Conservation (phyloP, 2,797 vertebrate species). For the Streptopelia turtur region DNA sequence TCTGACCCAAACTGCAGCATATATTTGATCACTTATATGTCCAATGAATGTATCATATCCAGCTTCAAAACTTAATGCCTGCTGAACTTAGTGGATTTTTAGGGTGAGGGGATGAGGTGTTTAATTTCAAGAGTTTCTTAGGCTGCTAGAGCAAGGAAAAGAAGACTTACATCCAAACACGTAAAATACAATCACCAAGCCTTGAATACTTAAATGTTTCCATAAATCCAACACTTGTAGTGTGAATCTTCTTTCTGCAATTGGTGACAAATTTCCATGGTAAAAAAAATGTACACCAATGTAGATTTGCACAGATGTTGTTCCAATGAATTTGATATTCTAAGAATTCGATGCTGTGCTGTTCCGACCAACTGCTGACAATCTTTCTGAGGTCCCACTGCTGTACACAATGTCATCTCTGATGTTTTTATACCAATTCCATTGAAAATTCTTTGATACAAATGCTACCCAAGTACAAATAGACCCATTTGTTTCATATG, state of each 20-base stretch:
- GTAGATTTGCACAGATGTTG: not conserved
- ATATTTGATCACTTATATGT: not conserved
- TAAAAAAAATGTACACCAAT: not conserved
- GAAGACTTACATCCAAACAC: not conserved
- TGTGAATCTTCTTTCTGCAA: not conserved
- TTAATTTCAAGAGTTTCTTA: not conserved
- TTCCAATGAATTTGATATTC: not conserved
- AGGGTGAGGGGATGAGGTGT: not conserved
- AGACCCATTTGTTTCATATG: not conserved
- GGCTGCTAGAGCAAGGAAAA: not conserved
- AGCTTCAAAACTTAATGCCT: not conserved
- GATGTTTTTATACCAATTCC: not conserved
- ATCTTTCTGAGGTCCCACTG: not conserved
- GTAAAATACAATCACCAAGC: not conserved
- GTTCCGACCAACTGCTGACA: not conserved
- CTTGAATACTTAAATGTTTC: not conserved
- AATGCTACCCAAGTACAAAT: not conserved
- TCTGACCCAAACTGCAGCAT: not conserved
- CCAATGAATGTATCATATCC: not conserved
- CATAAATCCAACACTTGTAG: not conserved
- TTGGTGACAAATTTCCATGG: not conserved
- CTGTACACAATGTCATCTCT: not conserved
- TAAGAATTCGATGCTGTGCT: not conserved
- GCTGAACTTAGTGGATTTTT: not conserved
- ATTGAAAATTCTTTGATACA: not conserved